Percentiles rank a stretch among this genome's conserved stretches.
Conservation (phyloP, 2,888 invertebrate genomes). For the Auanema sp. region DNA sequence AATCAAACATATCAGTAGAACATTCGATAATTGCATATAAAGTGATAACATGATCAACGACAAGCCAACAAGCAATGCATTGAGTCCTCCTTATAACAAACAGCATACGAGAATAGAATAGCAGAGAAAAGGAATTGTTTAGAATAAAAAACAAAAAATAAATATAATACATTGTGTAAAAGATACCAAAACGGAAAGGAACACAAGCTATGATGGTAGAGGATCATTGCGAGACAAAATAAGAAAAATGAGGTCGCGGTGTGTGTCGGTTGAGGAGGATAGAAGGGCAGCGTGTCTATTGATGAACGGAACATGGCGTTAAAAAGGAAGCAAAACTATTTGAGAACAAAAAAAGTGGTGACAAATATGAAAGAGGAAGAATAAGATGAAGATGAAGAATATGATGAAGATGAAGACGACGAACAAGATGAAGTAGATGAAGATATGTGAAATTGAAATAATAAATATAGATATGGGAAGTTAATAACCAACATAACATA, state of each 20-base stretch:
- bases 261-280: not conserved
- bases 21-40: no score
- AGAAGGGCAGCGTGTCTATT: not conserved
- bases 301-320: not conserved
- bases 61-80: not conserved
- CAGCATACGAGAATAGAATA: not conserved
- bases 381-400: no score
- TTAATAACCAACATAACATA: not conserved
- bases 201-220: not conserved
- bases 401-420: not conserved
- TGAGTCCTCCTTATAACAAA: not conserved
- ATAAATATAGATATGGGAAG: no score
- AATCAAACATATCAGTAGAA: no score
- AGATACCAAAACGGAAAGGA: not conserved
- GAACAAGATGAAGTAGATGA: not conserved
- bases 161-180: no score
- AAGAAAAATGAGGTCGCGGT: conserved; percentile 2
- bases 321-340: conserved; percentile 2
- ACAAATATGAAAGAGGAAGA: no score
- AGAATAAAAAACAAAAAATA: no score
- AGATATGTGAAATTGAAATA: conserved; percentile 1
- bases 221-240: conserved; percentile 1
- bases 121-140: no score
- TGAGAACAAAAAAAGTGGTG: conserved; percentile 6
- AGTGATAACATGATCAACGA: no score